phyloP scores from a whole-genome alignment of 1,140 invertebrate species.

The Drosophila gunungcola region DNA sequence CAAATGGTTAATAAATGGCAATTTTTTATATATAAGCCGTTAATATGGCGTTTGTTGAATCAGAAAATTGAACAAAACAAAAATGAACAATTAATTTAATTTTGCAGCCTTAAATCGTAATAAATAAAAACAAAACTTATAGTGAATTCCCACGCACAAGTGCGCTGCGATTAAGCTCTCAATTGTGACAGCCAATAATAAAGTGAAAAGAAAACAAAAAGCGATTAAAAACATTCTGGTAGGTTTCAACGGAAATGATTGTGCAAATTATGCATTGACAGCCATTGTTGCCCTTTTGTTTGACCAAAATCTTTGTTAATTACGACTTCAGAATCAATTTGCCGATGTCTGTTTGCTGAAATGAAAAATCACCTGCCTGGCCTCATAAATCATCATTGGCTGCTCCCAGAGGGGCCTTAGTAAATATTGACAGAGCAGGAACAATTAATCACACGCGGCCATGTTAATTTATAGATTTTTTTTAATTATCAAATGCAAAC shows the following conservation, averaged over 20 bases:
- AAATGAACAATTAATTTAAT: background rate
- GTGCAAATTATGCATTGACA: constrained; percentile 20
- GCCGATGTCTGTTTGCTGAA: constrained; percentile 31
- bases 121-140: constrained; percentile 10
- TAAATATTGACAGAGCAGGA: constrained; percentile 63
- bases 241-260: constrained; percentile 27
- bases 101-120: background rate
- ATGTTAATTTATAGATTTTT: constrained; percentile 37
- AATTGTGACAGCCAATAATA: constrained; percentile 31
- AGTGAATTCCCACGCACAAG: constrained; percentile 24
- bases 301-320: constrained; percentile 54
- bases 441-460: constrained; percentile 58
- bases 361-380: constrained; percentile 19
- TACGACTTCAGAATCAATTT: constrained; percentile 60
- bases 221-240: constrained; percentile 12
- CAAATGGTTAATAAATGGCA: too few relatives aligned
- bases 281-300: constrained; percentile 63
- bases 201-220: constrained; percentile 1
- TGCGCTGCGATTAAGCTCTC: constrained; percentile 17
- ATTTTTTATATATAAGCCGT: too few relatives aligned
- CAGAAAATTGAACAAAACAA: background rate
- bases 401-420: constrained; percentile 15
- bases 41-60: too few relatives aligned
- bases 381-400: constrained; percentile 73
- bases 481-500: constrained; percentile 48